Percentiles rank a stretch among this genome's conserved stretches.
Evolutionary conservation across 1,140 invertebrate genomes (phyloP).

Genomic region (Thereuonema tuberculata): DNA sequence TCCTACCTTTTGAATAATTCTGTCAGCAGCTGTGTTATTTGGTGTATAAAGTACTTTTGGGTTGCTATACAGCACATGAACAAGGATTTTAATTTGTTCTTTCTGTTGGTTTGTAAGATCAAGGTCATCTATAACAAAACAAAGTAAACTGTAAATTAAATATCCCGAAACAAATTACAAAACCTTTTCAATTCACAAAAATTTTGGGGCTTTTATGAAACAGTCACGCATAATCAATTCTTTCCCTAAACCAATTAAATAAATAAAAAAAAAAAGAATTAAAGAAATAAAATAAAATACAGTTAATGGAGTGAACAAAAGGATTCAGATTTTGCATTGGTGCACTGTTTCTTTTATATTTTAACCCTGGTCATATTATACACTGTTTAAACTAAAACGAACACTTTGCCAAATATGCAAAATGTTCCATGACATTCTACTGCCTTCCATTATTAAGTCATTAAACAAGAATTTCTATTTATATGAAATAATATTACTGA

Average conservation of each 20-base stretch:
- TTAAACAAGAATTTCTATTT: no score
- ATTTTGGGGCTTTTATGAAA: neutral
- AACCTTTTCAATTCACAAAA: neutral
- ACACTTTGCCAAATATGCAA: neutral
- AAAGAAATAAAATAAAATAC: no score
- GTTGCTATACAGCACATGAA: constrained; percentile 36
- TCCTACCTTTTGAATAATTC: constrained; percentile 32
- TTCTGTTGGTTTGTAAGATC: constrained; percentile 29
- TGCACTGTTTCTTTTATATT: no score
- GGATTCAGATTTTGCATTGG: neutral
- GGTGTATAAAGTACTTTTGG: constrained; percentile 36
- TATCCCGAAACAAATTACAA: neutral
- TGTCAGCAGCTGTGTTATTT: constrained; percentile 31
- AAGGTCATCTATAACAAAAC: constrained; percentile 25
- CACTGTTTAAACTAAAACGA: no score
- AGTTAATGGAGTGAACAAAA: neutral
- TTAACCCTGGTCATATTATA: no score
- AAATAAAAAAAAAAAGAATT: no score
- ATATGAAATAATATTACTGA: no score
- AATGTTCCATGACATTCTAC: no score
- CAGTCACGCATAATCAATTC: neutral
- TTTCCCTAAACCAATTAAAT: no score
- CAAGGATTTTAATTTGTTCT: constrained; percentile 31
- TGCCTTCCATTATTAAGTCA: no score
- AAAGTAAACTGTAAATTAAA: neutral